Evolutionary conservation across 64 coral and sea anemone genomes (phyloP), one percentile per base, ranked within the genome.

Genomic region (Pocillopora verrucosa): DNA sequence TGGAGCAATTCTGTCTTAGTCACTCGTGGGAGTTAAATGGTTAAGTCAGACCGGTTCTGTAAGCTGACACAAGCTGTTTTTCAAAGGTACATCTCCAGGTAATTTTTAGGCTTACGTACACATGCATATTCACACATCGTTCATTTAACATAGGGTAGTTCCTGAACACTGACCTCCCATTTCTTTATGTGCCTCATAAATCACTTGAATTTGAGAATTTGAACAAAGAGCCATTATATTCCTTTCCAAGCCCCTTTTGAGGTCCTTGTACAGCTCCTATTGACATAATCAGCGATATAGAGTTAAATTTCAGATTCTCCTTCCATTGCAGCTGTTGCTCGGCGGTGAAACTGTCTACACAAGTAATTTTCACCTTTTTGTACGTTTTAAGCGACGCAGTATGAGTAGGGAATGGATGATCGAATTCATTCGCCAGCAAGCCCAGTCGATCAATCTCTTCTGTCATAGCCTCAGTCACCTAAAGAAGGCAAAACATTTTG

Each of bases 361-460:
- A n/a, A n/a, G n/a, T 65, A 16, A 13, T 9, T 34, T 25, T 78
- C 45, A 96, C 95, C 90, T 94, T 89, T 87, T 98, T 98, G 56
- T 98, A 98, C 13, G 96, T 98, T 56, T 83, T 89, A 41, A 98
- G 84, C 57, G 94, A 98, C 0, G 93, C 96, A 36, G 93, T 90
- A 84, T 98, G 96, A 58, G 96, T 87, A 57, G 94, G 96, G 45
- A 98, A 98, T n/a, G 96, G 96, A 75, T 98, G 96, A 25, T 98
- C 93, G 74, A 98, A 98, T 15, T 98, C 93, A 84, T 92, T 98
- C 16, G 94, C 93, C n/a, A 98, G 72, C 16, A 98, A 90, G 82
- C 96, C 92, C 12, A 98, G 73, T 69, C 96, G 93, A 26, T 90
- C 93, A 67, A 98, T 98, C 87, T 98, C 96, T 83, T 98, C 96